phyloP scores from a whole-genome alignment of 2,797 vertebrate genomes.

The Acestrorhynchus altus region DNA sequence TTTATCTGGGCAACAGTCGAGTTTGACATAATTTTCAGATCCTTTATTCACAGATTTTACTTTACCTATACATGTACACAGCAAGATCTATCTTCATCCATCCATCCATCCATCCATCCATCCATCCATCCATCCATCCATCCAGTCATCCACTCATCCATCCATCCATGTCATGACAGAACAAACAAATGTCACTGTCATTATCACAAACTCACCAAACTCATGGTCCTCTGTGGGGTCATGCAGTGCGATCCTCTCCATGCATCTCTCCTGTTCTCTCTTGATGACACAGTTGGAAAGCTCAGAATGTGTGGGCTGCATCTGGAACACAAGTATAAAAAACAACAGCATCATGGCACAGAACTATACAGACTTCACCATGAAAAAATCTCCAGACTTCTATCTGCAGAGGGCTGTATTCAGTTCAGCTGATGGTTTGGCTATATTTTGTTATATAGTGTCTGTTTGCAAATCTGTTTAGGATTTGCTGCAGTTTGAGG shows the following conservation, averaged over 20 bases:
- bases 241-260: slow-evolving; percentile 81
- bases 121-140: too few relatives aligned
- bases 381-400: neutral
- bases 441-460: too few relatives aligned
- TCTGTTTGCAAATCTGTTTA: too few relatives aligned
- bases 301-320: slow-evolving; percentile 78
- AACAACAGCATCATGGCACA: slow-evolving; percentile 33
- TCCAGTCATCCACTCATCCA: too few relatives aligned
- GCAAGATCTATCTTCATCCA: too few relatives aligned
- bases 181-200: too few relatives aligned
- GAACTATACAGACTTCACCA: neutral
- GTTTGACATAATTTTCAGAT: neutral
- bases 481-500: too few relatives aligned
- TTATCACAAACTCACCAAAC: slow-evolving; percentile 63
- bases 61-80: too few relatives aligned
- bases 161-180: too few relatives aligned
- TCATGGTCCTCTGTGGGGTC: slow-evolving; percentile 65
- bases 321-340: slow-evolving; percentile 69
- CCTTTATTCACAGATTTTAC: too few relatives aligned
- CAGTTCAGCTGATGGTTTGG: neutral
- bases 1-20: neutral
- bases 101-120: too few relatives aligned
- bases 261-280: slow-evolving; percentile 89
- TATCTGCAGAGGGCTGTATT: neutral
- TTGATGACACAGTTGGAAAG: slow-evolving; percentile 84